Conservation (phyloP, 1,140 invertebrate genomes). For the Maniola jurtina region DNA sequence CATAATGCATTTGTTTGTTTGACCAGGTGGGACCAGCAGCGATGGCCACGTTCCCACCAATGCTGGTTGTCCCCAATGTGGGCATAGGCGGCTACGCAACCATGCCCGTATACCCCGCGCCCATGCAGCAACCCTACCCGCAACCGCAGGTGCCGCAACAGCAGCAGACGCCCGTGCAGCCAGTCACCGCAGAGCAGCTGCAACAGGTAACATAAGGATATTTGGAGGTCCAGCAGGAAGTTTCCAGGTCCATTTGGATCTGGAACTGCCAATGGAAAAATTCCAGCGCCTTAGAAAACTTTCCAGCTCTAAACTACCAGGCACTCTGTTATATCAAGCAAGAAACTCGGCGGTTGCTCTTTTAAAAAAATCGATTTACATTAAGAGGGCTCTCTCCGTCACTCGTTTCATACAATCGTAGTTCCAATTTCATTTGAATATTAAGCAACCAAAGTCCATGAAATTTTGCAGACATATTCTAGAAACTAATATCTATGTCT, state of each 20-base stretch:
- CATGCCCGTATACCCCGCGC: constrained; percentile 76
- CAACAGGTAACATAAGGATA: constrained; percentile 81
- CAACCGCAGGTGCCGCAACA: constrained; percentile 46
- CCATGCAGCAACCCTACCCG: constrained; percentile 29
- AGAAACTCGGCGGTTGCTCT: too few relatives aligned
- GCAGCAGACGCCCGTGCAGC: constrained; percentile 39
- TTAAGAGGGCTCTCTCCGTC: too few relatives aligned
- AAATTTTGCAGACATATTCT: too few relatives aligned
- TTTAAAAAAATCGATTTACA: too few relatives aligned
- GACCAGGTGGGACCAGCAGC: constrained; percentile 62
- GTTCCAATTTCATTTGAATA: too few relatives aligned
- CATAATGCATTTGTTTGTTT: constrained; percentile 18
- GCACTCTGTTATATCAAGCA: too few relatives aligned
- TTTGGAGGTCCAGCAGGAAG: neutral
- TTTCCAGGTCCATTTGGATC: neutral
- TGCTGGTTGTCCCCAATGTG: constrained; percentile 83
- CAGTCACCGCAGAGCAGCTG: constrained; percentile 85
- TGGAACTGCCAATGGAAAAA: neutral
- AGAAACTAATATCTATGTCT: too few relatives aligned
- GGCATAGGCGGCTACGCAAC: constrained; percentile 67
- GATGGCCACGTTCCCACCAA: constrained; percentile 70
- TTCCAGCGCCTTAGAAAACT: neutral
- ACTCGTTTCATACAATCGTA: too few relatives aligned
- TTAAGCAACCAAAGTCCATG: too few relatives aligned
- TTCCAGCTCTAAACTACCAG: too few relatives aligned